Percentiles rank a stretch among this genome's conserved stretches.
phyloP scores from a whole-genome alignment of 2,113 vertebrate species.

The Hipposideros armiger region DNA sequence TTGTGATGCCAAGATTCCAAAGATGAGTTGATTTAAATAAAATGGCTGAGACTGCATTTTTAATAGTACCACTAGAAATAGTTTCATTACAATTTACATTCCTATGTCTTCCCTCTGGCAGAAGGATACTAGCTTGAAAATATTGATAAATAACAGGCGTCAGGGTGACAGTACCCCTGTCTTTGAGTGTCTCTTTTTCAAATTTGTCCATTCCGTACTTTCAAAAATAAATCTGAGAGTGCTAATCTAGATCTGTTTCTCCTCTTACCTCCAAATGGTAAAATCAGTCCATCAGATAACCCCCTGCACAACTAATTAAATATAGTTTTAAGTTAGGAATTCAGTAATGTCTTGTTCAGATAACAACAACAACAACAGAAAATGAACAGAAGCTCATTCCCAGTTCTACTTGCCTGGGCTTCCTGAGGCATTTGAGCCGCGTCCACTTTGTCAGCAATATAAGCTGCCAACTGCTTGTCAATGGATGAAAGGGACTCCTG shows the following conservation, averaged over 20 bases:
- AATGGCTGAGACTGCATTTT: not conserved
- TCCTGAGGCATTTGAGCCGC: constrained; percentile 97
- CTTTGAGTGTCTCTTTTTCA: not conserved
- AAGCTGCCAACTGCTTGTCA: constrained; percentile 94
- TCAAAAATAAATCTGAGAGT: not conserved
- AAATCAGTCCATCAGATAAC: not conserved
- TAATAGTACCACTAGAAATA: not conserved
- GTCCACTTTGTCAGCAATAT: constrained; percentile 94
- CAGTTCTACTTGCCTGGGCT: constrained; percentile 91
- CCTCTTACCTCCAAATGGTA: not conserved
- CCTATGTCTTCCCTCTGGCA: not conserved
- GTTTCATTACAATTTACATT: not conserved
- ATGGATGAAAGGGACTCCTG: constrained; percentile 93
- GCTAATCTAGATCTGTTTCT: not conserved
- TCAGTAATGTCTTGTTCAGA: not conserved
- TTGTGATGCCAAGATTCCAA: not conserved
- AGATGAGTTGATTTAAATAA: not conserved
- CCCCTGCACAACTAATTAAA: constrained; percentile 11
- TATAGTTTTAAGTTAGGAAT: not conserved
- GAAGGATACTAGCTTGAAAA: not conserved
- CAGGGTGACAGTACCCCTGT: not conserved
- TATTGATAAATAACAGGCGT: not conserved
- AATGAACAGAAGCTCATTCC: not conserved
- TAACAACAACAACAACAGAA: not conserved
- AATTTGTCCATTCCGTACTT: not conserved